phyloP scores from a whole-genome alignment of 1,140 invertebrate genomes.

The Conopomorpha cramerella region DNA sequence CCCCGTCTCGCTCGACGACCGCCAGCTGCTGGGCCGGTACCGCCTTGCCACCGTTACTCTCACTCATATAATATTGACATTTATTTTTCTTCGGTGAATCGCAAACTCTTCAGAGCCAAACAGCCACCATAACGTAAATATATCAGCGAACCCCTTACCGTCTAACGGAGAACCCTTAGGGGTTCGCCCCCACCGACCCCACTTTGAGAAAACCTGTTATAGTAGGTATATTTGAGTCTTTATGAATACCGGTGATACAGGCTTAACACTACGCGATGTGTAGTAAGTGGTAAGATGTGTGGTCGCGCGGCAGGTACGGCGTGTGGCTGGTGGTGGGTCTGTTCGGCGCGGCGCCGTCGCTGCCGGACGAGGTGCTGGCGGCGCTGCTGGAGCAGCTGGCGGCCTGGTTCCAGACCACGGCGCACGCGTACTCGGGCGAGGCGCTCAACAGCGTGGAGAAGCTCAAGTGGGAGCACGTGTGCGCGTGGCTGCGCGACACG shows the following conservation, averaged over 20 bases:
- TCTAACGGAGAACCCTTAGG: too few species aligned
- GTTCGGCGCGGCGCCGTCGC: conserved; percentile 83
- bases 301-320: conserved; percentile 71
- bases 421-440: conserved; percentile 92
- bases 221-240: neutral
- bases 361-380: conserved; percentile 88
- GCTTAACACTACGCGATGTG: neutral
- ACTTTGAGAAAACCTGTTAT: too few species aligned
- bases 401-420: conserved; percentile 99
- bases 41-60: neutral
- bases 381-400: conserved; percentile 94
- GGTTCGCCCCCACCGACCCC: too few species aligned
- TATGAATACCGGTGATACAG: neutral
- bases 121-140: too few species aligned
- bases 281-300: neutral
- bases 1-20: conserved; percentile 74
- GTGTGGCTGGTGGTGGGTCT: conserved; percentile 96
- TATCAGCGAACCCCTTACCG: too few species aligned
- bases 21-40: conserved; percentile 81
- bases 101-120: too few species aligned
- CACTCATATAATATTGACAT: neutral
- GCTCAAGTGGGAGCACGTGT: conserved; percentile 92
- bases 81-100: neutral
- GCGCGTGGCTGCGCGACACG: conserved; percentile 74
- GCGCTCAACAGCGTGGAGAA: conserved; percentile 86